Evolutionary conservation across 1,140 invertebrate genomes (phyloP).

Genomic region (Drosophila rhopaloa): DNA sequence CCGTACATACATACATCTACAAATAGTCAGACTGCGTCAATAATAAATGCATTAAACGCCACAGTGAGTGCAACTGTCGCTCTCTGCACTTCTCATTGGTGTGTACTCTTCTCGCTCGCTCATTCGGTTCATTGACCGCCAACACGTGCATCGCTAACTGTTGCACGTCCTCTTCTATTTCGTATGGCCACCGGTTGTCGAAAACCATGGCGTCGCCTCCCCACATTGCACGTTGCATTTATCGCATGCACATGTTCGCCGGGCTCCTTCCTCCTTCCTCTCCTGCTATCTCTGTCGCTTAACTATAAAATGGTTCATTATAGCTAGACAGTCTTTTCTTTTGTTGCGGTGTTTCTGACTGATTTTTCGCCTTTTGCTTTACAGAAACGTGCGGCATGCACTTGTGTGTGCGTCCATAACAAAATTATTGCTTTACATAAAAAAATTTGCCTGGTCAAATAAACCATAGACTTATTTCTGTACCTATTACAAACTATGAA

Average conservation of each 20-base stretch:
- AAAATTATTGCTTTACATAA: constrained; percentile 9
- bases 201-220: constrained; percentile 66
- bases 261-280: constrained; percentile 18
- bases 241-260: constrained; percentile 71
- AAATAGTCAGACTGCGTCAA: constrained; percentile 71
- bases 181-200: constrained; percentile 29
- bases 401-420: constrained; percentile 30
- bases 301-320: constrained; percentile 60
- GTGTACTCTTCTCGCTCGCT: constrained; percentile 14
- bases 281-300: constrained; percentile 14
- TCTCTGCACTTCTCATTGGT: constrained; percentile 13
- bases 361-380: constrained; percentile 63
- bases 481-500: too few species aligned
- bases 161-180: constrained; percentile 68
- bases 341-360: constrained; percentile 21
- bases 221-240: constrained; percentile 70
- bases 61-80: constrained; percentile 10
- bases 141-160: constrained; percentile 71
- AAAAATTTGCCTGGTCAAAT: too few species aligned
- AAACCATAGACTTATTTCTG: too few species aligned
- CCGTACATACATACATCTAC: too few species aligned
- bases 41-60: constrained; percentile 74
- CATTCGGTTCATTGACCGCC: constrained; percentile 75
- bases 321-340: constrained; percentile 37
- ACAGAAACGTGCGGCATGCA: constrained; percentile 67